These are phyloP conservation scores for Enteromius mattozi DNA, from an alignment of 2,797 vertebrate genomes.

Conservation along the genomic window DNA sequence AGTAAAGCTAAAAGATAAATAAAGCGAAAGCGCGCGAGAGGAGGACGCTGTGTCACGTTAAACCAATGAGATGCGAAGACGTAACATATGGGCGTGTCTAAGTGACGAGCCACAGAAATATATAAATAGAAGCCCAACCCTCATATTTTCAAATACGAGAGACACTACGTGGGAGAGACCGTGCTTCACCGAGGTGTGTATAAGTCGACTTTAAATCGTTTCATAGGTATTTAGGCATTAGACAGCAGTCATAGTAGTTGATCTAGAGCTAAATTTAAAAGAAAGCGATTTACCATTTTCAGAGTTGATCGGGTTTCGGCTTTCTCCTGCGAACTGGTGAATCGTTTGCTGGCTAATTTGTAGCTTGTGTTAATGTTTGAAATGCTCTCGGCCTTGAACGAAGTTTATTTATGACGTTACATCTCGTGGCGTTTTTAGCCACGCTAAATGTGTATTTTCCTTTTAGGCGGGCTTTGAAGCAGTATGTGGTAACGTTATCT, in stretches of 20 bases:
- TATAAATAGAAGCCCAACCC: slow-evolving; percentile 24
- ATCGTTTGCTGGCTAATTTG: too few relatives aligned
- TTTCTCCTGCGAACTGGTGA: neutral
- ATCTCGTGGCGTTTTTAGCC: neutral
- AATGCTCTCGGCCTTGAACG: neutral
- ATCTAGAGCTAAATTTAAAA: neutral
- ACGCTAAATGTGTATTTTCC: neutral
- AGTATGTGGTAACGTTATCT: rapidly evolving
- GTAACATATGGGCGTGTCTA: neutral
- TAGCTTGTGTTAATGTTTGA: neutral
- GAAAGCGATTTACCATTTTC: rapidly evolving
- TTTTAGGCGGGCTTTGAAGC: neutral
- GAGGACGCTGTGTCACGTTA: neutral
- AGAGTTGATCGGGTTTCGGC: neutral
- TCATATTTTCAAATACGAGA: slow-evolving; percentile 26
- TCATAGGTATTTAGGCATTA: neutral
- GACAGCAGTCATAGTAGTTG: neutral
- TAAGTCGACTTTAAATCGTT: neutral
- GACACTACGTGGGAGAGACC: too few relatives aligned
- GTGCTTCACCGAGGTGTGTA: neutral
- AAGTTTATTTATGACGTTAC: neutral
- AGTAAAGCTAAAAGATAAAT: neutral
- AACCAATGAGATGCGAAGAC: neutral
- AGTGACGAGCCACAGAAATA: neutral
- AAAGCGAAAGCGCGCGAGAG: neutral